phyloP scores from a whole-genome alignment of 2,113 vertebrate genomes.

The Lucifuga dentata region DNA sequence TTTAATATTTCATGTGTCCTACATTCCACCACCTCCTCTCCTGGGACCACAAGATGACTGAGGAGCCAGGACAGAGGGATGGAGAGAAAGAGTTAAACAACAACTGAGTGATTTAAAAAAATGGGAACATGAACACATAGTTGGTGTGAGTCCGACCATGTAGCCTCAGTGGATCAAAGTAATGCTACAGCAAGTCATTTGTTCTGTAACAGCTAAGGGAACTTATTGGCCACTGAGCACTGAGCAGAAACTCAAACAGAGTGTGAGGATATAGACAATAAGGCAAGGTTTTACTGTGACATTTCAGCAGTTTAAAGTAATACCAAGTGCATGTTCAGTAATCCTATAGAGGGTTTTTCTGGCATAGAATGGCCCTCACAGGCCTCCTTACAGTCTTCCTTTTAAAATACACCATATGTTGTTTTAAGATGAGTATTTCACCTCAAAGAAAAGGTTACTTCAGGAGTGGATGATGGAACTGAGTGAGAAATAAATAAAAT shows the following conservation, averaged over 20 bases:
- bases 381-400: too few relatives aligned
- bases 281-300: constrained; percentile 12
- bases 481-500: too few relatives aligned
- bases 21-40: constrained; percentile 62
- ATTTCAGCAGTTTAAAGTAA: constrained; percentile 9
- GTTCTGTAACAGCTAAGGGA: constrained; percentile 51
- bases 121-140: constrained; percentile 47
- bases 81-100: constrained; percentile 43
- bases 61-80: constrained; percentile 26
- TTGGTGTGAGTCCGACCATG: constrained; percentile 47
- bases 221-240: constrained; percentile 5
- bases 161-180: constrained; percentile 55
- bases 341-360: neutral
- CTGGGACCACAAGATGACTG: constrained; percentile 49
- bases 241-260: constrained; percentile 24
- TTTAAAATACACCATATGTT: too few relatives aligned
- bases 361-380: neutral
- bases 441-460: too few relatives aligned
- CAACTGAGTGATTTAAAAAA: constrained; percentile 46
- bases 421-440: too few relatives aligned
- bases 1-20: constrained; percentile 85
- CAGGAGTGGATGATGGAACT: too few relatives aligned
- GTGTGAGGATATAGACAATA: constrained; percentile 3
- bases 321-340: neutral
- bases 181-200: constrained; percentile 54